Evolutionary conservation across 1,140 invertebrate species (phyloP).

Genomic region (Tetranychus urticae): DNA sequence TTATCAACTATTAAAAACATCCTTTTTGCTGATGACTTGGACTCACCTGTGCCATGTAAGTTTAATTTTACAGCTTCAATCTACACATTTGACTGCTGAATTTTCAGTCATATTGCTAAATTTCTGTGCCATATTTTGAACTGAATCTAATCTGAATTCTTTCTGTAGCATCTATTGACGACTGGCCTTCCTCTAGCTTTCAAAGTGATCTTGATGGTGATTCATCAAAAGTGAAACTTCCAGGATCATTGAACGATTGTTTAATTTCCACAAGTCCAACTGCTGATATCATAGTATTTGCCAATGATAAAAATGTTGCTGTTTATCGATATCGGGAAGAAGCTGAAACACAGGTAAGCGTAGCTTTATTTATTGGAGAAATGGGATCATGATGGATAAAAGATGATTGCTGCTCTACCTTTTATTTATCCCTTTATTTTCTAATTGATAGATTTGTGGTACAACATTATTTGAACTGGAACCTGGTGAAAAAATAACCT

Average conservation of each 20-base stretch:
- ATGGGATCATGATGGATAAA: slow-evolving; percentile 33
- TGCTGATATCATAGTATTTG: slow-evolving; percentile 41
- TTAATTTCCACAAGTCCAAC: slow-evolving; percentile 43
- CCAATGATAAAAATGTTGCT: slow-evolving; percentile 12
- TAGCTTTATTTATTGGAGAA: background rate
- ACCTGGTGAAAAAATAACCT: slow-evolving; percentile 27
- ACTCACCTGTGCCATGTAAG: background rate
- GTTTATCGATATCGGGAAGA: background rate
- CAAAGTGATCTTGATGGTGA: slow-evolving; percentile 8
- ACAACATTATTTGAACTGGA: background rate
- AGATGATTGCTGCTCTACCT: too few relatives aligned
- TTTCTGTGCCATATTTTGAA: too few relatives aligned
- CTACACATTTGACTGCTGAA: too few relatives aligned
- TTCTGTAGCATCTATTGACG: background rate
- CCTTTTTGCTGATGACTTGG: background rate
- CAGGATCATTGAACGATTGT: slow-evolving; percentile 31
- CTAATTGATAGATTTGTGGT: slow-evolving; percentile 18
- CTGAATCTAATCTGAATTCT: background rate
- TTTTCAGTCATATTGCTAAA: too few relatives aligned
- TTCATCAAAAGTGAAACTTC: slow-evolving; percentile 7
- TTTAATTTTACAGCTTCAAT: background rate
- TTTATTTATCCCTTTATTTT: background rate
- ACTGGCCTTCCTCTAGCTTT: slow-evolving; percentile 4
- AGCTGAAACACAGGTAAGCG: background rate
- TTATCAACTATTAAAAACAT: background rate